Evolutionary conservation across 2,113 vertebrate species (phyloP).

Genomic region (Oncorhynchus tshawytscha): DNA sequence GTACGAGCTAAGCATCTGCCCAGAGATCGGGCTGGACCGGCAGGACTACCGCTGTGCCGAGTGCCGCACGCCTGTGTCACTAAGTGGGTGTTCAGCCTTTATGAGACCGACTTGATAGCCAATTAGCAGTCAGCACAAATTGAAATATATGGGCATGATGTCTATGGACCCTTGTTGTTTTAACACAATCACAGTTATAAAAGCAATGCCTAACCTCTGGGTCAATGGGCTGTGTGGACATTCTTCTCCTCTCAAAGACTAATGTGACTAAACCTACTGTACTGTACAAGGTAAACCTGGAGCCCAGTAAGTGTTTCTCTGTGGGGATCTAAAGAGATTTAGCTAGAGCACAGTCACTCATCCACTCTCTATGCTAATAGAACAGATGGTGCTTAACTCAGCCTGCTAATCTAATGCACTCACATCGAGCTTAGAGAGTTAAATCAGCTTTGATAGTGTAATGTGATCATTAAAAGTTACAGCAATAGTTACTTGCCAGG

Average conservation of each 20-base stretch:
- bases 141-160: background rate
- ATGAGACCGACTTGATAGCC: no score
- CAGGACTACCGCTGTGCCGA: slow-evolving; percentile 96
- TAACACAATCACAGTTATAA: background rate
- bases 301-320: background rate
- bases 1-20: slow-evolving; percentile 95
- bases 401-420: background rate
- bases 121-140: background rate
- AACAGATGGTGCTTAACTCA: background rate
- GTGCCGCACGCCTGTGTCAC: slow-evolving; percentile 87
- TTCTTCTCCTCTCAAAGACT: background rate
- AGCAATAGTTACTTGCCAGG: no score
- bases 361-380: background rate
- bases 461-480: no score
- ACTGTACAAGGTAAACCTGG: background rate
- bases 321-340: background rate
- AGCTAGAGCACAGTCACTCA: background rate
- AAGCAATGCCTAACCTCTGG: background rate
- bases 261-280: background rate
- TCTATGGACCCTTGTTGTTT: background rate
- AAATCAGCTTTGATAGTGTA: background rate
- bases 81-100: slow-evolving; percentile 78
- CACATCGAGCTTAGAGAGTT: background rate
- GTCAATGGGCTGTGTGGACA: background rate
- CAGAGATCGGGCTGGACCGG: slow-evolving; percentile 89